phyloP scores from a whole-genome alignment of 2,888 invertebrate species.

The Zaprionus obscuricornis region DNA sequence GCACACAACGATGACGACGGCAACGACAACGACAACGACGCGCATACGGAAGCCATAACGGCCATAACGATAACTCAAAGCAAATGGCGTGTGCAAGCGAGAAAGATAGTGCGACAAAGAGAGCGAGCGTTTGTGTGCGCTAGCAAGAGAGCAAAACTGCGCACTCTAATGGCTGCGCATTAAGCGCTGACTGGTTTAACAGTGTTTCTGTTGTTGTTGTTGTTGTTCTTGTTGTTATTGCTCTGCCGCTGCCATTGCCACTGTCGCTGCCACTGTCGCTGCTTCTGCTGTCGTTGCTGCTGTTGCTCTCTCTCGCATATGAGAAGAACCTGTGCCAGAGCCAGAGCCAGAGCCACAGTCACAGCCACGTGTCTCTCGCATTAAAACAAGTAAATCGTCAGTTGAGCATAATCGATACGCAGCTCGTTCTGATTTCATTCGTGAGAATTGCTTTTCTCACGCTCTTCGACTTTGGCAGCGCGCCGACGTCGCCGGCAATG shows the following conservation, averaged over 20 bases:
- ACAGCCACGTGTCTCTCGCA: slow-evolving; percentile 76
- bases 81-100: slow-evolving; percentile 62
- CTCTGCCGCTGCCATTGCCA: slow-evolving; percentile 2
- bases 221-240: background rate
- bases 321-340: slow-evolving; percentile 40
- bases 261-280: slow-evolving; percentile 13
- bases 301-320: slow-evolving; percentile 20
- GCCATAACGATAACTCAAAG: slow-evolving; percentile 82
- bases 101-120: slow-evolving; percentile 45
- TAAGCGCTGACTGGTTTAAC: slow-evolving; percentile 35
- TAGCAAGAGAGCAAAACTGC: slow-evolving; percentile 52
- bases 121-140: slow-evolving; percentile 18
- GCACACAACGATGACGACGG: no score
- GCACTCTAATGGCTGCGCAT: slow-evolving; percentile 67
- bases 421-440: slow-evolving; percentile 71
- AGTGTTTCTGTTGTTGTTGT: slow-evolving; percentile 15
- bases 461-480: slow-evolving; percentile 65
- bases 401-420: slow-evolving; percentile 79
- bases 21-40: slow-evolving; percentile 46
- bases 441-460: slow-evolving; percentile 79
- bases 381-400: slow-evolving; percentile 74
- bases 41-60: slow-evolving; percentile 84
- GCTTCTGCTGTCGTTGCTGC: slow-evolving; percentile 2
- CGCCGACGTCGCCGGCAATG: slow-evolving; percentile 49
- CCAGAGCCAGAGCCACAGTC: slow-evolving; percentile 5